Evolutionary conservation across 2,113 vertebrate species (phyloP), one percentile per base, ranked within the genome.

Genomic region (Grus americana): DNA sequence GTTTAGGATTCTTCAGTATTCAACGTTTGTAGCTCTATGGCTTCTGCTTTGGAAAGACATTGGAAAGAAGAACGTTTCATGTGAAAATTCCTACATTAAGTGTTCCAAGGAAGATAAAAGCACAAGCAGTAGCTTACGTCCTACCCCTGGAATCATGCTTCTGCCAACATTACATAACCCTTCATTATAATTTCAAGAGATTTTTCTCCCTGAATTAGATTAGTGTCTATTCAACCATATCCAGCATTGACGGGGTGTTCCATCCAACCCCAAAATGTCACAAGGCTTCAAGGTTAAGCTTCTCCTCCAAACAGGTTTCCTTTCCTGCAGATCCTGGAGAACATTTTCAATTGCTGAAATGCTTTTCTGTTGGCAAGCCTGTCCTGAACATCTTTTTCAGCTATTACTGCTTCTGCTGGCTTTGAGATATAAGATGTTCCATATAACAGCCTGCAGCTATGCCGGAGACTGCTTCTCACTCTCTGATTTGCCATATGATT

Each of bases 401-500:
- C 38, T 95, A 92, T 88, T 79, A 70, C n/a, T 46, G 4, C 14
- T 94, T 80, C 42, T 67, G 24, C 61, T 78, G 62, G 50, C 86
- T 96, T 94, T 67, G 58, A 95, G 97, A 92, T 44, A 62, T 61
- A 91, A 91, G 58, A 91, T 61, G 34, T 79, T 95, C 75, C 42
- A 52, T 46, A 38, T 61, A 95, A 55, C 63, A 95, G 76, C 52
- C 86, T 91, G 79, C 47, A 91, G 79, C 72, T 93, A 88, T 85
- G 70, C 73, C 92, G 76, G 49, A 89, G 79, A 93, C 52, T 71
- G n/a, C 44, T 91, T 96, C 61, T 89, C 61, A 86, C 44, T 93
- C 81, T 83, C 68, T 68, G 91, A 91, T 72, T 86, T 86, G n/a
- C 86, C 70, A 85, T 87, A 79, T 92, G 89, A 97, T 95, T 95